Conservation (phyloP, 2,888 invertebrate species). For the Drosophila percnosoma region DNA sequence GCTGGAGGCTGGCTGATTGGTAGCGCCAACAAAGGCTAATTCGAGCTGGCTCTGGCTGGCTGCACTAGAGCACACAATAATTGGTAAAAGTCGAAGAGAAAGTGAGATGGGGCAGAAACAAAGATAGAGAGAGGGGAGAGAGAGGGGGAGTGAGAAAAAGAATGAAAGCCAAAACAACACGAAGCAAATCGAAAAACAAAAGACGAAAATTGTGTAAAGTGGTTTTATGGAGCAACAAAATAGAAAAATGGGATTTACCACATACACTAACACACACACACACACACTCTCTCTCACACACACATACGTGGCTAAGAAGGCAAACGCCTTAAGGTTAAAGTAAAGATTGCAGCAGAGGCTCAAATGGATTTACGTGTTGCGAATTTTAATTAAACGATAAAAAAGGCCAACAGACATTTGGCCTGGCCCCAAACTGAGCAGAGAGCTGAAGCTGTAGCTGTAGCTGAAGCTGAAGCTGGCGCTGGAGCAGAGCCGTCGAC, state of each 20-base stretch:
- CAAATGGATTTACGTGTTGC: constrained; percentile 82
- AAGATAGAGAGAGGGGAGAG: constrained; percentile 9
- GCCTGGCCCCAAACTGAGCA: constrained; percentile 1
- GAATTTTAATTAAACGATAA: constrained; percentile 82
- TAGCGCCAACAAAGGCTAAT: constrained; percentile 76
- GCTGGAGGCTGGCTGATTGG: constrained; percentile 63
- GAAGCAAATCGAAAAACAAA: constrained; percentile 77
- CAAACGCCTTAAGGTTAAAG: constrained; percentile 78
- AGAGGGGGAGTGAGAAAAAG: constrained; percentile 10
- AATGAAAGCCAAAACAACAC: constrained; percentile 51
- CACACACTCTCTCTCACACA: neutral
- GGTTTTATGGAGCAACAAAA: constrained; percentile 81
- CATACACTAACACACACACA: constrained; percentile 49
- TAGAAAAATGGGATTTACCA: constrained; percentile 81
- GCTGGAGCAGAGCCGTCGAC: constrained; percentile 10
- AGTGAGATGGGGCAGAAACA: constrained; percentile 14
- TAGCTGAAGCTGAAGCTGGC: neutral
- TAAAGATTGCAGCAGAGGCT: constrained; percentile 80
- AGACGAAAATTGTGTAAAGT: constrained; percentile 81
- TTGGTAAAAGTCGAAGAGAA: constrained; percentile 70
- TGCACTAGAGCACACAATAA: constrained; percentile 68
- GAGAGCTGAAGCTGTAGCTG: neutral
- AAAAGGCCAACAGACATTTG: constrained; percentile 67
- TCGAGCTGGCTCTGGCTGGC: constrained; percentile 55
- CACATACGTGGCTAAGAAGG: constrained; percentile 50